Evolutionary conservation across 1,140 invertebrate genomes (phyloP), one percentile per base, ranked within the genome.

Genomic region (Microplitis demolitor): DNA sequence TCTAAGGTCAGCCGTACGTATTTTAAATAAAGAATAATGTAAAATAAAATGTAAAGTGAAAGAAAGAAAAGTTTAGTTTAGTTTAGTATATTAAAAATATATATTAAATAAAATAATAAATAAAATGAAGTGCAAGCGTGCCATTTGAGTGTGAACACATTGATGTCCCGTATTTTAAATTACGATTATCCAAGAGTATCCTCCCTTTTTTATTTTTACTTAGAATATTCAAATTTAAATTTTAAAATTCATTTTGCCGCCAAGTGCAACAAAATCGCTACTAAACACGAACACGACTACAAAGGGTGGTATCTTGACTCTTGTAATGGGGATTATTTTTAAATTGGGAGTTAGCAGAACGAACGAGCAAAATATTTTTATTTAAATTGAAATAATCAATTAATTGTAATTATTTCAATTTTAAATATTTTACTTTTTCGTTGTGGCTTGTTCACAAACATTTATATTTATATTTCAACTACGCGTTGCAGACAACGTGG

Each of bases 401-500:
- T 4, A 13, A 68, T 68, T 34, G 13, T 51, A 4, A 35, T 16
- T 54, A 68, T 56, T 39, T 58, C 39, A 37, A 39, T n/a, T n/a
- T n/a, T 69, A 35, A 13, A 39, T 56, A 68, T 53, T 60, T 16
- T 31, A 54, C 58, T 76, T 73, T 73, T 76, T 73, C 66, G 66
- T 67, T 62, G 68, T 37, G 60, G 66, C 56, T 61, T 39, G 60
- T 69, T 73, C 58, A 73, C 56, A 69, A 62, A 68, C 71, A 77
- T 72, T 67, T 74, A 77, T 71, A 71, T 72, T 71, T 51, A 60
- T 67, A 37, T 66, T 54, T 39, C 5, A 66, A 72, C 83, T 86
- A 85, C 84, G 76, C 70, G 76, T 80, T 82, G 83, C 71, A 75
- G 78, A 84, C 76, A 85, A 82, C 83, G 84, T 87, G 85, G 84